A percentile compares a stretch with the other conserved stretches of the same genome.
Evolutionary conservation across 2,888 invertebrate genomes (phyloP).

Genomic region (Pseudococcus jackbeardsleyi): DNA sequence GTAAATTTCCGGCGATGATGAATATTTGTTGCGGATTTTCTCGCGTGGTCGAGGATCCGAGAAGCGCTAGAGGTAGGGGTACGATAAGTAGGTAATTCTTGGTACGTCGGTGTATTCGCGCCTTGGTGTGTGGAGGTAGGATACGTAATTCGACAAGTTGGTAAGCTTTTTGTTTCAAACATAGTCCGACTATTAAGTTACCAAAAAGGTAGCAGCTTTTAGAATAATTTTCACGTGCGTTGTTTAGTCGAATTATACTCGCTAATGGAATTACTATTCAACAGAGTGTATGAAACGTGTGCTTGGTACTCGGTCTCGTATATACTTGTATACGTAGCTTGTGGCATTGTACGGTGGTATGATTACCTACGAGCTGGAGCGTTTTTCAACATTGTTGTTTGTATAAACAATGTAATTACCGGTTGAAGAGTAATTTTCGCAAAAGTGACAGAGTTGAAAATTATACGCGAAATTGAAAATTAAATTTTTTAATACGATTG

Average conservation of each 20-base stretch:
- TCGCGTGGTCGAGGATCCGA: not conserved
- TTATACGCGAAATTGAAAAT: slow-evolving; percentile 16
- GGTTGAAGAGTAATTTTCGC: not conserved
- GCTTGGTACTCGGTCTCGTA: not conserved
- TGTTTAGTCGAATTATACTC: slow-evolving; percentile 30
- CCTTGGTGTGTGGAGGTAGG: not conserved
- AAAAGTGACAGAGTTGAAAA: slow-evolving; percentile 24
- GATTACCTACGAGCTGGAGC: too few relatives aligned
- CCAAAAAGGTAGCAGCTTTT: slow-evolving; percentile 27
- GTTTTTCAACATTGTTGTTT: not conserved
- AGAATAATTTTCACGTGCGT: slow-evolving; percentile 21
- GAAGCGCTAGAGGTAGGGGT: too few relatives aligned
- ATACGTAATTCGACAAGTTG: slow-evolving; percentile 3
- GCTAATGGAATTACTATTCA: slow-evolving; percentile 42
- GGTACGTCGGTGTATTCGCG: not conserved
- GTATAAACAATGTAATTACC: slow-evolving; percentile 11
- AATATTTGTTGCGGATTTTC: not conserved
- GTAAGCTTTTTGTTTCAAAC: slow-evolving; percentile 1
- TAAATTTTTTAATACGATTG: not conserved
- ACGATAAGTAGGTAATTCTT: too few relatives aligned
- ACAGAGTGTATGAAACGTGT: slow-evolving; percentile 4
- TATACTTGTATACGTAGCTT: not conserved
- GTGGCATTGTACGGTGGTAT: too few relatives aligned
- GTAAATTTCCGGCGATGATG: not conserved
- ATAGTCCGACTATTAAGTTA: not conserved